Evolutionary conservation across 2,888 invertebrate species (phyloP).

Genomic region (Achlya flavicornis): DNA sequence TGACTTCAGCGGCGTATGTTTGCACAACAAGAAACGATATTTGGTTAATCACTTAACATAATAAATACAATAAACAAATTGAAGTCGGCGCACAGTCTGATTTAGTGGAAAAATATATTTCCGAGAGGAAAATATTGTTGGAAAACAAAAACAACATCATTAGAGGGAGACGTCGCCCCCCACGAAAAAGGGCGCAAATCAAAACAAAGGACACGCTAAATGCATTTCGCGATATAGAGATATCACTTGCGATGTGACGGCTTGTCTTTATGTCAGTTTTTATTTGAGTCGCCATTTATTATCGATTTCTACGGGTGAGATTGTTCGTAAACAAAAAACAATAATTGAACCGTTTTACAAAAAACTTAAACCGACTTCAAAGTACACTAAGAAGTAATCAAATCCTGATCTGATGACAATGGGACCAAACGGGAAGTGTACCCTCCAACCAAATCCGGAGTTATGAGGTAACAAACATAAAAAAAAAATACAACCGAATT

Average conservation of each 20-base stretch:
- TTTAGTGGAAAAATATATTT: slow-evolving; percentile 26
- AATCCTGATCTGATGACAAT: too few relatives aligned
- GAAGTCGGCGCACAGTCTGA: slow-evolving; percentile 24
- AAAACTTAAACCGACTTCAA: too few relatives aligned
- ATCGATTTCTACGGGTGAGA: not conserved
- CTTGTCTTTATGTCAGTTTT: not conserved
- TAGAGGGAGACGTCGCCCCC: slow-evolving; percentile 28
- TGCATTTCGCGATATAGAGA: slow-evolving; percentile 30
- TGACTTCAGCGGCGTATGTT: not conserved
- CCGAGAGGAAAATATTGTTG: slow-evolving; percentile 19
- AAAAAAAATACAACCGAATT: too few relatives aligned
- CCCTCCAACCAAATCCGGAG: too few relatives aligned
- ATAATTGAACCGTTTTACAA: too few relatives aligned
- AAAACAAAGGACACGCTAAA: slow-evolving; percentile 49
- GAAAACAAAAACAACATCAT: slow-evolving; percentile 41
- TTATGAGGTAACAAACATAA: too few relatives aligned
- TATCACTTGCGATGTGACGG: slow-evolving; percentile 31
- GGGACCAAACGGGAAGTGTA: too few relatives aligned
- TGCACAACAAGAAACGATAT: not conserved
- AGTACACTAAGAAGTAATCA: too few relatives aligned
- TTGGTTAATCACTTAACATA: not conserved
- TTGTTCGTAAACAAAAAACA: not conserved
- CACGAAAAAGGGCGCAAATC: slow-evolving; percentile 43
- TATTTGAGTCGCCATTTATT: not conserved
- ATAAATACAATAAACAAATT: slow-evolving; percentile 21